These are phyloP conservation scores for Papilio demoleus DNA, from an alignment of 2,888 invertebrate genomes.

Conservation along the genomic window DNA sequence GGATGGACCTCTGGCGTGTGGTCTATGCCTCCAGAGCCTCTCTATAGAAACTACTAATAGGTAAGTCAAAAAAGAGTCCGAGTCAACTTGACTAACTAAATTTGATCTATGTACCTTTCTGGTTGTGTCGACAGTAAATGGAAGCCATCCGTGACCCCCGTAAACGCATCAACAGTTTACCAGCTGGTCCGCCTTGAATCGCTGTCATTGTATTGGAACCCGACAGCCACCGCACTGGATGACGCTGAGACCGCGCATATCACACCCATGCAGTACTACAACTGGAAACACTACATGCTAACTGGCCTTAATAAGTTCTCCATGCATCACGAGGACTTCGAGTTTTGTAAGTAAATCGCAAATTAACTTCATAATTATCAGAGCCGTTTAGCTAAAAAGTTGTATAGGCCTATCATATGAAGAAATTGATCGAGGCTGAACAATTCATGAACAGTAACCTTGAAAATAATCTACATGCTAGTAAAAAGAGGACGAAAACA, in stretches of 20 bases:
- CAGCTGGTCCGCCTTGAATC: slow-evolving; percentile 91
- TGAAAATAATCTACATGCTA: too few species aligned
- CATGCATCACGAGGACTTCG: slow-evolving; percentile 90
- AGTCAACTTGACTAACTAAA: neutral
- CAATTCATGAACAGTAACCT: too few species aligned
- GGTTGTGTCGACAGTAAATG: slow-evolving; percentile 84
- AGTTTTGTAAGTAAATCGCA: slow-evolving; percentile 91
- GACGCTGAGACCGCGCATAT: slow-evolving; percentile 79
- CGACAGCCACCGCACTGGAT: slow-evolving; percentile 81
- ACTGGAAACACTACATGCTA: slow-evolving; percentile 90
- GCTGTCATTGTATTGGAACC: slow-evolving; percentile 90
- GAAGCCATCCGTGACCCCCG: slow-evolving; percentile 87
- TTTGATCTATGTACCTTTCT: neutral
- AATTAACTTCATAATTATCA: too few species aligned
- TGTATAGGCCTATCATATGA: too few species aligned
- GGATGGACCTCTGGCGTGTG: slow-evolving; percentile 87
- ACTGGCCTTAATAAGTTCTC: slow-evolving; percentile 89
- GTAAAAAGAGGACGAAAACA: neutral
- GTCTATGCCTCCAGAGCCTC: slow-evolving; percentile 89
- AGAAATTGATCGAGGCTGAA: too few species aligned
- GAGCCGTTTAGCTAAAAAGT: too few species aligned
- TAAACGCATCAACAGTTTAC: slow-evolving; percentile 85
- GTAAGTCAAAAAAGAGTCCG: too few species aligned
- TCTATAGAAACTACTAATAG: slow-evolving; percentile 92
- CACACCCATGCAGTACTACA: slow-evolving; percentile 84